Evolutionary conservation across 2,797 vertebrate species (phyloP).

Genomic region (Esox lucius): DNA sequence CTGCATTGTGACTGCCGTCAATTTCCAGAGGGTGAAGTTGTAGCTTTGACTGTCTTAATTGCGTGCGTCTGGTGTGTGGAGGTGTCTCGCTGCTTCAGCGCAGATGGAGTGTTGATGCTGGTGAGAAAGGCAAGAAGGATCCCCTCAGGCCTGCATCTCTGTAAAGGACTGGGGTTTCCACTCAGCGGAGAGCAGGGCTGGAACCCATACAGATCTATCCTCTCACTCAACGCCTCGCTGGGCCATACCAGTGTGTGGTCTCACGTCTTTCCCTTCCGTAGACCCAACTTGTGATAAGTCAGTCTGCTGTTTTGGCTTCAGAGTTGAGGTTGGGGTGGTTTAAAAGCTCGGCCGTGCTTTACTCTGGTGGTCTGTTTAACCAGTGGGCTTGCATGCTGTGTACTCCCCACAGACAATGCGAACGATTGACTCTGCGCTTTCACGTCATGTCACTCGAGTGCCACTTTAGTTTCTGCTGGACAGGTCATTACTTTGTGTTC

Average conservation of each 20-base stretch:
- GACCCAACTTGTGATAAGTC: slow-evolving; percentile 10
- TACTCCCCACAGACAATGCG: background rate
- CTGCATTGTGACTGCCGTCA: slow-evolving; percentile 35
- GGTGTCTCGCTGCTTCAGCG: slow-evolving; percentile 49
- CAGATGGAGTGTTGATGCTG: slow-evolving; percentile 55
- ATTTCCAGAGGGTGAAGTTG: slow-evolving; percentile 42
- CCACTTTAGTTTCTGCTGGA: background rate
- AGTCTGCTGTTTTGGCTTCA: background rate
- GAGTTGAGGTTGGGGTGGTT: background rate
- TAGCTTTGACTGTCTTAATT: slow-evolving; percentile 65
- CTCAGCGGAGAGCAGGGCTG: slow-evolving; percentile 39
- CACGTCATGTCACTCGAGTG: background rate
- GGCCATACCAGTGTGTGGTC: background rate
- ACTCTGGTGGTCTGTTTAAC: background rate
- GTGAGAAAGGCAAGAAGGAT: slow-evolving; percentile 54
- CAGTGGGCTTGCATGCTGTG: background rate
- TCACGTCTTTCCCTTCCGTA: slow-evolving; percentile 15
- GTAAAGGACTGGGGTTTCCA: slow-evolving; percentile 59
- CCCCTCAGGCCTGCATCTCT: slow-evolving; percentile 48
- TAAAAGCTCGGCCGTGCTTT: slow-evolving; percentile 12
- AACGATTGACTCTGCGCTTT: background rate
- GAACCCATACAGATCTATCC: background rate
- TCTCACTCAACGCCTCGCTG: background rate
- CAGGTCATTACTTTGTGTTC: background rate
- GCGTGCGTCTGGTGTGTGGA: slow-evolving; percentile 60